phyloP scores from a whole-genome alignment of 2,888 invertebrate species.

The Agrochola lychnidis region DNA sequence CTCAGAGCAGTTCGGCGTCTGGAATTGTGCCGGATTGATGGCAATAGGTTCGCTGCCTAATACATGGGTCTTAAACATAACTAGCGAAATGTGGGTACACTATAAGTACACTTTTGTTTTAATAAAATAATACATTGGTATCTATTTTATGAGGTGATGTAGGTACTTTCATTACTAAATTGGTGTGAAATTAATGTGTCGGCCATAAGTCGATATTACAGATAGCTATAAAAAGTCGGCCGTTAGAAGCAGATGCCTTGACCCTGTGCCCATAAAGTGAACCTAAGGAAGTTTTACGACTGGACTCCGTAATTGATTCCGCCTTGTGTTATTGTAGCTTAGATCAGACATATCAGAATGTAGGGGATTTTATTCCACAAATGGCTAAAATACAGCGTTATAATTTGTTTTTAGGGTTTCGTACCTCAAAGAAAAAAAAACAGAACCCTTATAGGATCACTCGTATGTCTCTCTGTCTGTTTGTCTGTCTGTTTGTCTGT shows the following conservation, averaged over 20 bases:
- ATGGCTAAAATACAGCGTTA: neutral
- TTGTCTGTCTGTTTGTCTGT: too few species aligned
- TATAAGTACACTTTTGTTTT: neutral
- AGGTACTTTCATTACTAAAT: slow-evolving; percentile 13
- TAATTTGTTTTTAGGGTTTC: neutral
- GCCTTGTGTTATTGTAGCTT: slow-evolving; percentile 65
- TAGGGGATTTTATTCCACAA: slow-evolving; percentile 9
- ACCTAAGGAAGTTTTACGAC: slow-evolving; percentile 73
- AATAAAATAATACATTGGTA: neutral
- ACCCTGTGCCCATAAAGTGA: slow-evolving; percentile 73
- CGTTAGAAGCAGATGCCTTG: slow-evolving; percentile 75
- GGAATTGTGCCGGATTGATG: neutral
- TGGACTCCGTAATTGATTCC: slow-evolving; percentile 73
- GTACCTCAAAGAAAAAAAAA: too few species aligned
- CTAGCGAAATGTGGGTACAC: neutral
- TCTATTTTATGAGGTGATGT: neutral
- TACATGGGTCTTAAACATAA: neutral
- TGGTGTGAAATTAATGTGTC: slow-evolving; percentile 63
- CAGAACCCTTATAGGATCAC: too few species aligned
- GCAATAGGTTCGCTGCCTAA: neutral
- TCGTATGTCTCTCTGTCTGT: too few species aligned
- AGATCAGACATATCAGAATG: slow-evolving; percentile 13
- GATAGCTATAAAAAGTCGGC: slow-evolving; percentile 75
- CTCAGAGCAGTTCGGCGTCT: neutral
- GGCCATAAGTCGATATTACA: slow-evolving; percentile 71